Conservation (phyloP, 2,797 vertebrate species). For the Cyclura pinguis region DNA sequence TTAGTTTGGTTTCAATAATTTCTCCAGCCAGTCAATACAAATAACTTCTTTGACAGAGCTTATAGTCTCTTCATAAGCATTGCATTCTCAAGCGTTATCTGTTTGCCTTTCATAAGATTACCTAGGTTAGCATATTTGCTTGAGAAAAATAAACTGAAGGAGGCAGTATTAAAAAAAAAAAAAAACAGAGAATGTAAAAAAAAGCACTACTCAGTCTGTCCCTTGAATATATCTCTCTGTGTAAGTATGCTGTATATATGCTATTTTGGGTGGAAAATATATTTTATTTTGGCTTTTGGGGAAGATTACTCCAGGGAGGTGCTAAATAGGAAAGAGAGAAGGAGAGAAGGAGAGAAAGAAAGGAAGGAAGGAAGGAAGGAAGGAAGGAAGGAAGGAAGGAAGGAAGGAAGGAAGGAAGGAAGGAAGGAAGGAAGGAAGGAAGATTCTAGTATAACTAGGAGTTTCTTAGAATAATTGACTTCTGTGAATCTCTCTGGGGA, state of each 20-base stretch:
- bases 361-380: no score
- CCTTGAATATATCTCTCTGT: not conserved
- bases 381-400: no score
- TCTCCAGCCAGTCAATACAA: constrained; percentile 37
- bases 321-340: no score
- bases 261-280: not conserved
- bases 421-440: no score
- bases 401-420: no score
- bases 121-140: not conserved
- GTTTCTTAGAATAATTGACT: not conserved
- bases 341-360: no score
- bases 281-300: not conserved
- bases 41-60: constrained; percentile 34
- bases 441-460: not conserved
- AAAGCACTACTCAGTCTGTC: not conserved
- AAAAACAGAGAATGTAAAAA: not conserved
- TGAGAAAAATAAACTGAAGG: constrained; percentile 36
- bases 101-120: not conserved
- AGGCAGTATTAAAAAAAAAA: not conserved
- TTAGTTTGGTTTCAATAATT: constrained; percentile 41
- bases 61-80: constrained; percentile 43
- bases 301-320: no score
- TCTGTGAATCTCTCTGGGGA: no score
- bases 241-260: not conserved
- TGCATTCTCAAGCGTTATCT: constrained; percentile 27